Base-by-base conservation (phyloP, 1,140 invertebrate genomes). In the Pachypsylla venusta region DNA sequence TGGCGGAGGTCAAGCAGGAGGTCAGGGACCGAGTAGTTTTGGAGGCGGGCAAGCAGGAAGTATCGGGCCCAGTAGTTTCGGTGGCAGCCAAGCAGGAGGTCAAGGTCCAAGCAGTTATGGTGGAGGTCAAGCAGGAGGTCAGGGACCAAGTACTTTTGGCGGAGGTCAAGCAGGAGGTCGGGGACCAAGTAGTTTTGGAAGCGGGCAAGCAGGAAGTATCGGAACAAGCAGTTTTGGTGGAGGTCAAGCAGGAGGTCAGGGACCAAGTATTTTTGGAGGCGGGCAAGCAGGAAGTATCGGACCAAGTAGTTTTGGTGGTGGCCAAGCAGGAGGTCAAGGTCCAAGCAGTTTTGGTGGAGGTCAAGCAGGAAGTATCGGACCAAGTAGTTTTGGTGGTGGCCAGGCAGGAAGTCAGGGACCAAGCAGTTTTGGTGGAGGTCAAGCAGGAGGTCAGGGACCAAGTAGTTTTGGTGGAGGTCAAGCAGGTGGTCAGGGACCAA, bases 321-420 rank as follows among this genome's bases (percentile, higher is more conserved):
- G 68, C 16, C 61, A 56, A 39, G 54, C 64, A 1, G 64, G 66
- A 13, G 55, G 62, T 1, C 63, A 63, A 60, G 63, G 65, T 53
- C 66, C 68, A 14, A 64, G 61, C 27, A 59, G 62, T 54, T 48
- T 65, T 62, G 56, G 60, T 13, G 56, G 62, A 61, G 64, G 64
- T 16, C 58, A 3, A 54, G 61, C 20, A 24, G 64, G 63, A 54
- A 61, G 40, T 63, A 56, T 35, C 61, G 67, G 65, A 40, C 66
- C 64, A 30, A 62, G 59, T 57, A 42, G 60, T 27, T 63, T 58
- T 63, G 64, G 65, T 39, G 64, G 65, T 26, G 65, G 65, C 39
- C 67, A 65, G 42, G 71, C 72, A 56, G 71, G 74, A 53, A 64
- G 64, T 22, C 55, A 64, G 48, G 70, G 69, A 26, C 66, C 69